These are phyloP conservation scores for Caenorhabditis auriculariae DNA, from an alignment of 2,888 invertebrate species.

Conservation along the genomic window DNA sequence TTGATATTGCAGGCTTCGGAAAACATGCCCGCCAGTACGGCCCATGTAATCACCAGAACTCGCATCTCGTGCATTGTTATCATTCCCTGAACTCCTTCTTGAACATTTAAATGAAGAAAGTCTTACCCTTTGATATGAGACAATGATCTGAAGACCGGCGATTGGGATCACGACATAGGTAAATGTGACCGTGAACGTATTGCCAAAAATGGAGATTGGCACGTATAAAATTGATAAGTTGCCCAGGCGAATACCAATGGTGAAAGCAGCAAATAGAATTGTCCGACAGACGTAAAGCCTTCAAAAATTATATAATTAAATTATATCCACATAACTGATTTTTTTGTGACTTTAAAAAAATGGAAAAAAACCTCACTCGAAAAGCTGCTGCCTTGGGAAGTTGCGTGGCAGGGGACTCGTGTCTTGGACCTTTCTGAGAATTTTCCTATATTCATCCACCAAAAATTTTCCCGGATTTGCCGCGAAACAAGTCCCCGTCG, in stretches of 20 bases:
- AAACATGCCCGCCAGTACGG: conserved; percentile 30
- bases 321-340: neutral
- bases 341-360: too few relatives aligned
- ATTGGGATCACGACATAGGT: conserved; percentile 26
- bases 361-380: neutral
- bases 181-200: conserved; percentile 10
- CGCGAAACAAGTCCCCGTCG: too few relatives aligned
- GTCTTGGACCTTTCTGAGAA: conserved; percentile 14
- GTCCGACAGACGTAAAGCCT: conserved; percentile 24
- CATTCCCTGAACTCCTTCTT: conserved; percentile 15
- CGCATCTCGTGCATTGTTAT: conserved; percentile 22
- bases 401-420: conserved; percentile 20
- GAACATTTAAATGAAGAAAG: neutral
- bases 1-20: conserved; percentile 25
- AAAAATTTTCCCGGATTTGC: too few relatives aligned
- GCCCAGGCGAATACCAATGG: conserved; percentile 20
- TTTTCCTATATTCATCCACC: conserved; percentile 15
- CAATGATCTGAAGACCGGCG: conserved; percentile 14
- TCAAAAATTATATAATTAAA: neutral
- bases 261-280: conserved; percentile 24
- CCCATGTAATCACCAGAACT: conserved; percentile 24
- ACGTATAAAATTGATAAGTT: conserved; percentile 7
- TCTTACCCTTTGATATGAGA: too few relatives aligned
- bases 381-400: conserved; percentile 18
- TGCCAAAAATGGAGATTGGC: conserved; percentile 10